Conservation (phyloP, 2,113 vertebrate species). For the Diadophis punctatus region DNA sequence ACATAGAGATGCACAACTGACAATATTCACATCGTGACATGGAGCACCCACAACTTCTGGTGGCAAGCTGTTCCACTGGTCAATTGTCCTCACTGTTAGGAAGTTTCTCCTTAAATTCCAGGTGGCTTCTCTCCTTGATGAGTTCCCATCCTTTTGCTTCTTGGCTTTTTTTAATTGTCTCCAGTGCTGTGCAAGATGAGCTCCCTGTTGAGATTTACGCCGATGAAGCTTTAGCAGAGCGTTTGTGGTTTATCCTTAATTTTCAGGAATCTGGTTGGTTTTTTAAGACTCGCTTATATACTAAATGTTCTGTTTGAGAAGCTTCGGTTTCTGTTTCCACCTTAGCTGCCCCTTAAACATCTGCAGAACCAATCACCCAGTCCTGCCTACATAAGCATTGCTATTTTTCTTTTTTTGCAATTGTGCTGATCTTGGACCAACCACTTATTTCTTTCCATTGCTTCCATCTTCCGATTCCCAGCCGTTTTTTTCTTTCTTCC, state of each 20-base stretch:
- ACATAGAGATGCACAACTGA: no score
- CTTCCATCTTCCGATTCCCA: not conserved
- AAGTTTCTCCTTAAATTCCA: no score
- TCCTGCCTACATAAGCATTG: constrained; percentile 19
- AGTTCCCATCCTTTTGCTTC: not conserved
- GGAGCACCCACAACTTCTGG: not conserved
- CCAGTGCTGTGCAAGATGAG: constrained; percentile 23
- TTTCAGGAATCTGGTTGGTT: not conserved
- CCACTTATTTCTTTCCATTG: constrained; percentile 9
- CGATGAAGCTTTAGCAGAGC: not conserved
- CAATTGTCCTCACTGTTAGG: not conserved
- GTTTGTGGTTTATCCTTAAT: not conserved
- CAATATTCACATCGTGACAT: no score
- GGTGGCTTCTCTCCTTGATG: not conserved
- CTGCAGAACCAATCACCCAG: constrained; percentile 15
- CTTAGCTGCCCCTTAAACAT: constrained; percentile 7
- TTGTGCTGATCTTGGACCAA: constrained; percentile 20
- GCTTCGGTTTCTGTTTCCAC: not conserved
- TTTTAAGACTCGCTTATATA: not conserved
- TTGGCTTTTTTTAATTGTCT: constrained; percentile 8
- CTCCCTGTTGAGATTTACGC: not conserved
- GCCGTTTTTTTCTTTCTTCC: not conserved
- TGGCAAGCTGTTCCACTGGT: not conserved
- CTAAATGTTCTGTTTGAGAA: constrained; percentile 2
- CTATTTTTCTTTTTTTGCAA: not conserved